Conservation (phyloP, 2,113 vertebrate species). For the Prochilodus magdalenae region DNA sequence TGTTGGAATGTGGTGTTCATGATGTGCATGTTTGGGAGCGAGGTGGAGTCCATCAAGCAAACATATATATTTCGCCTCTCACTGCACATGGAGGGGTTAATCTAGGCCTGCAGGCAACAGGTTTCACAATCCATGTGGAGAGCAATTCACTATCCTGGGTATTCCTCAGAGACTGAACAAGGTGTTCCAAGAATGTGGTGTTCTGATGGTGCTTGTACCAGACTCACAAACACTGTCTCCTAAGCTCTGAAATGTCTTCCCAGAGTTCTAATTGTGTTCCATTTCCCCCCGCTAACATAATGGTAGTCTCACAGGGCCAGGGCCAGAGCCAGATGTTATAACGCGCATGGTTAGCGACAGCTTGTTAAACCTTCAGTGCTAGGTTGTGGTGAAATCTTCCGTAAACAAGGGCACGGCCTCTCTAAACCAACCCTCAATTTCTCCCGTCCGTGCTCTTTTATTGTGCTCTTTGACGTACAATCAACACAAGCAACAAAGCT, state of each 20-base stretch:
- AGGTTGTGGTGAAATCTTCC: no score
- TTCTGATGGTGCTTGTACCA: neutral
- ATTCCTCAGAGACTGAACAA: neutral
- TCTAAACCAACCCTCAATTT: no score
- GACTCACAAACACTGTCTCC: slow-evolving; percentile 2
- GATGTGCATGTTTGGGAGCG: neutral
- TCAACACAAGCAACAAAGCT: no score
- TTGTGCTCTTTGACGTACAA: no score
- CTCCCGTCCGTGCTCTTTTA: no score
- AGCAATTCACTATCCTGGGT: neutral
- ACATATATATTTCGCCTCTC: neutral
- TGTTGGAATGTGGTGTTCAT: slow-evolving; percentile 10
- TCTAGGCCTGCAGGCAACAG: neutral
- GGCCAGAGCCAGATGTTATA: no score
- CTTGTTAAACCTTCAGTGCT: no score
- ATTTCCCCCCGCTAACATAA: slow-evolving; percentile 33
- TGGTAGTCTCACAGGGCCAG: neutral
- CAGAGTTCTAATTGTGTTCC: slow-evolving; percentile 20
- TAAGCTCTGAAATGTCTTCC: slow-evolving; percentile 7
- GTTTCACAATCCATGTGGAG: neutral
- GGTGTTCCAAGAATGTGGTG: neutral
- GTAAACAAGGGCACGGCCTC: no score
- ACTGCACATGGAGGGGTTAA: neutral
- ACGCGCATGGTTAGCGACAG: no score
- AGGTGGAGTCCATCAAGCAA: neutral